These are phyloP conservation scores for Pelvicachromis taeniatus DNA, from an alignment of 2,113 vertebrate species.

Conservation along the genomic window DNA sequence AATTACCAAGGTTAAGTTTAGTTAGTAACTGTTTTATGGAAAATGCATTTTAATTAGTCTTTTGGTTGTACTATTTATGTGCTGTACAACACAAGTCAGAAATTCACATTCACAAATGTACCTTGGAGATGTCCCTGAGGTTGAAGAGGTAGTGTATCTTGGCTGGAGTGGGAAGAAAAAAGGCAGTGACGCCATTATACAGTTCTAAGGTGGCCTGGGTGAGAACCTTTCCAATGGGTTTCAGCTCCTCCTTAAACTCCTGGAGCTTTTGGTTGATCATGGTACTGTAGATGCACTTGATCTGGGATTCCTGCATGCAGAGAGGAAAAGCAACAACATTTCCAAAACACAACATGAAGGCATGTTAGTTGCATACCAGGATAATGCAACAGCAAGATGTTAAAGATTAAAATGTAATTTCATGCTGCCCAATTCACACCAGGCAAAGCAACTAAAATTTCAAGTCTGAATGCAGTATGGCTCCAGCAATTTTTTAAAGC, in stretches of 20 bases:
- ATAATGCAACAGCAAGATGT: neutral
- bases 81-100: neutral
- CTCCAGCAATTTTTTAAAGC: neutral
- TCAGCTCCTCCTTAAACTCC: conserved; percentile 81
- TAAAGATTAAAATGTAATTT: neutral
- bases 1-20: neutral
- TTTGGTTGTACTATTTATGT: neutral
- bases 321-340: neutral
- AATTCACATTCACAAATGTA: neutral
- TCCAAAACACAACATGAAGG: neutral
- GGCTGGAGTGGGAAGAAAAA: conserved; percentile 84
- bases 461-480: neutral
- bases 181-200: conserved; percentile 74
- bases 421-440: neutral
- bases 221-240: conserved; percentile 76
- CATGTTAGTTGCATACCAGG: neutral
- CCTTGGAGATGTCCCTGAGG: conserved; percentile 90
- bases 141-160: conserved; percentile 92
- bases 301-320: conserved; percentile 78
- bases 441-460: neutral
- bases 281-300: conserved; percentile 81
- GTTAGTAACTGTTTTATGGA: neutral
- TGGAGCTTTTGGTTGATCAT: conserved; percentile 89
- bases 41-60: neutral
- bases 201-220: conserved; percentile 83